These are phyloP conservation scores for Taeniopygia guttata DNA, from an alignment of 2,797 vertebrate species.

Conservation along the genomic window DNA sequence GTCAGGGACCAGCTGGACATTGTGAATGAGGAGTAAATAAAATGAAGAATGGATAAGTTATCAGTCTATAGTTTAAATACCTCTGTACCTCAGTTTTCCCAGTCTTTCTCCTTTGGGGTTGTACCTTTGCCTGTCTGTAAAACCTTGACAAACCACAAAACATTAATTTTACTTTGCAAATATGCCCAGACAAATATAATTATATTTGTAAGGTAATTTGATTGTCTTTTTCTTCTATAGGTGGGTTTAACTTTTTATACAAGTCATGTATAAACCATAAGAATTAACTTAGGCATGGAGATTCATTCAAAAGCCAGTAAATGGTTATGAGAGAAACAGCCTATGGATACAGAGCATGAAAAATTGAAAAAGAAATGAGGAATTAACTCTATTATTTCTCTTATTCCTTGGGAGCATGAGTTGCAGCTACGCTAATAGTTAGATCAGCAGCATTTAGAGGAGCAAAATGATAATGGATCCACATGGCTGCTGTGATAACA, in stretches of 20 bases:
- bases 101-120: background rate
- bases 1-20: background rate
- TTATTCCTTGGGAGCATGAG: slow-evolving; percentile 29
- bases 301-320: background rate
- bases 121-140: background rate
- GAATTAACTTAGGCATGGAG: background rate
- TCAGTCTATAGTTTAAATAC: background rate
- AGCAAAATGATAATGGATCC: slow-evolving; percentile 56
- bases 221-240: background rate
- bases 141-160: background rate
- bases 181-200: background rate
- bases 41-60: background rate
- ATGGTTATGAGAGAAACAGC: background rate
- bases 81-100: background rate
- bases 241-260: background rate
- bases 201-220: background rate
- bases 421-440: slow-evolving; percentile 47
- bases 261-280: background rate
- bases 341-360: slow-evolving; percentile 16
- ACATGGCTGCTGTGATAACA: slow-evolving; percentile 60
- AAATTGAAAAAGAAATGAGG: slow-evolving; percentile 17
- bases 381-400: slow-evolving; percentile 57
- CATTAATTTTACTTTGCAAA: background rate
- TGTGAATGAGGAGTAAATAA: background rate
- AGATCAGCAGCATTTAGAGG: slow-evolving; percentile 52